These are phyloP conservation scores for Squalus acanthias DNA, from an alignment of 2,797 vertebrate species.

Conservation along the genomic window DNA sequence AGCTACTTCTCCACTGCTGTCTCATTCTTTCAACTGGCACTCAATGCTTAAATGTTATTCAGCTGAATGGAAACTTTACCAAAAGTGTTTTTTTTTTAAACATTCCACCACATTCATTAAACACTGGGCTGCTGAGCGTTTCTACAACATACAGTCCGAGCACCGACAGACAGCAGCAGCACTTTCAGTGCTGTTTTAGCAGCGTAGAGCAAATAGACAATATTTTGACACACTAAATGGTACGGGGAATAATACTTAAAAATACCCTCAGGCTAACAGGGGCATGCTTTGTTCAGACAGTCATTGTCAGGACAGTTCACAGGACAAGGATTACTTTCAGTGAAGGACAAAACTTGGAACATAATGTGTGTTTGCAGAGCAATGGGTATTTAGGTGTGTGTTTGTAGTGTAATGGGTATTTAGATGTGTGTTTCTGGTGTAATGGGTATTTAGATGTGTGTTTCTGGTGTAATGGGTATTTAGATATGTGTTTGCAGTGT, in stretches of 20 bases:
- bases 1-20: background rate
- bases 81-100: background rate
- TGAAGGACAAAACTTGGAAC: background rate
- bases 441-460: background rate
- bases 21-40: background rate
- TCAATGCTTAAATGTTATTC: background rate
- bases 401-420: background rate
- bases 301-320: background rate
- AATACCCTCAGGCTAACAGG: background rate
- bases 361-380: background rate
- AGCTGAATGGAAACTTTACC: background rate
- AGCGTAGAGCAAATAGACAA: background rate
- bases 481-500: background rate
- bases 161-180: background rate
- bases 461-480: background rate
- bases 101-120: background rate
- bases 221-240: background rate
- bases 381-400: background rate
- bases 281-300: background rate
- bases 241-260: background rate
- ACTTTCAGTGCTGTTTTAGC: background rate
- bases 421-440: background rate
- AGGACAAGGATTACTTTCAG: background rate
- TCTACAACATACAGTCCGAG: background rate
- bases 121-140: background rate